Evolutionary conservation across 2,888 invertebrate species (phyloP), one percentile per base, ranked within the genome.

Genomic region (Lissonota sp.): DNA sequence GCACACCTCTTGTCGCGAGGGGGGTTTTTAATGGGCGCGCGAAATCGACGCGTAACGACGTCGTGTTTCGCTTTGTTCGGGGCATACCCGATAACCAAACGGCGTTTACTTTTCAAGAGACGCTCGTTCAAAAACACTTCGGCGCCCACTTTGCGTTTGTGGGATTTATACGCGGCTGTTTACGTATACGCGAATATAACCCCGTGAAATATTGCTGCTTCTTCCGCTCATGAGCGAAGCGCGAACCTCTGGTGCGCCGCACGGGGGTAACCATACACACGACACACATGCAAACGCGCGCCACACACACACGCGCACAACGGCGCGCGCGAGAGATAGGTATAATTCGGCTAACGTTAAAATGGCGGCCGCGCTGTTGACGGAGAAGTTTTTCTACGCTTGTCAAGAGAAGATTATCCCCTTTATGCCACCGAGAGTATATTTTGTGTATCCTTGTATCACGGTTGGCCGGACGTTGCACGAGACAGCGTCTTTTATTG

Each of bases 311-410:
- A 46, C 46, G 37, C 70, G 57, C 86, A 86, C 85, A 89, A 88
- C 44, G 63, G 63, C 44, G 55, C 88, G 88, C 90, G 89, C 89
- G 86, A 90, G 88, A 42, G 72, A n/a, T n/a, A 55, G 44, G 40
- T 91, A 89, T n/a, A n/a, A n/a, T 82, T 90, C 90, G 88, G 88
- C 90, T 95, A 95, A 95, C 95, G 95, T 96, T 26, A 97, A 97
- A 96, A 97, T 97, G 97, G 97, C 97, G 96, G 97, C 97, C 87
- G 91, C 89, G 88, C 90, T 96, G 96, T 96, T 97, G 97, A 96
- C 96, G 96, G 96, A 95, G 95, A 96, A 97, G 96, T 97, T 97
- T 97, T 97, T 96, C 96, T 96, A 96, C 96, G 97, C 97, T 97
- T 97, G 97, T 97, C 97, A 97, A 95, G 67, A 57, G 51, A 51